Percentiles rank a stretch among this genome's conserved stretches.
These are phyloP conservation scores for Donacobius atricapilla DNA, from an alignment of 2,113 vertebrate genomes.

Conservation along the genomic window DNA sequence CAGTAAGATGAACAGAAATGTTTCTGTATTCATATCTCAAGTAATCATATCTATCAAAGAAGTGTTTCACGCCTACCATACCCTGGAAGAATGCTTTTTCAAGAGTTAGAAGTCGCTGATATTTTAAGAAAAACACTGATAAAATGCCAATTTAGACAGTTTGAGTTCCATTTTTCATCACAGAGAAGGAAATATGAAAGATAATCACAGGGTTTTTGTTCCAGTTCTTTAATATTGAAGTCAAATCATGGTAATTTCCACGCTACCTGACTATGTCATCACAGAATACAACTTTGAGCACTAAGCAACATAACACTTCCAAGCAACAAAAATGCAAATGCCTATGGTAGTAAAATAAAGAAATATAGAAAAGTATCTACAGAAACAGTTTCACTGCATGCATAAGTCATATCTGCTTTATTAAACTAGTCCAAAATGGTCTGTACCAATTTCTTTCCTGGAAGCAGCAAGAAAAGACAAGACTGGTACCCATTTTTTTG, in stretches of 20 bases:
- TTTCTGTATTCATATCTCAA: neutral
- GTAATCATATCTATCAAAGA: neutral
- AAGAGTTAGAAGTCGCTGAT: neutral
- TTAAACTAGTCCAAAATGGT: neutral
- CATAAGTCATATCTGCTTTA: neutral
- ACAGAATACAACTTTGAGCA: neutral
- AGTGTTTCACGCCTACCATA: neutral
- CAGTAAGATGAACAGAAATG: neutral
- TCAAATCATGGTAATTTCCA: constrained; percentile 18
- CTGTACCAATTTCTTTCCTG: neutral
- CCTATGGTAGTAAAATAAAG: neutral
- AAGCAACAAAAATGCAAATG: constrained; percentile 32
- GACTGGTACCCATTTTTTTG: neutral
- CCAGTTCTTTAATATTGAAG: neutral
- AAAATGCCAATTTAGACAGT: neutral
- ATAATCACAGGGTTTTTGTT: neutral
- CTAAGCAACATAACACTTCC: neutral
- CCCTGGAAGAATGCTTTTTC: neutral
- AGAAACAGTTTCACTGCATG: neutral
- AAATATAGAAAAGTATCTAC: neutral
- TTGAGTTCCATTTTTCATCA: neutral
- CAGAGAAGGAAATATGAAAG: neutral
- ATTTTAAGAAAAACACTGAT: neutral
- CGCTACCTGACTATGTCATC: neutral
- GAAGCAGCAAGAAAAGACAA: neutral